phyloP scores from a whole-genome alignment of 2,113 vertebrate species.

The Notechis scutatus region DNA sequence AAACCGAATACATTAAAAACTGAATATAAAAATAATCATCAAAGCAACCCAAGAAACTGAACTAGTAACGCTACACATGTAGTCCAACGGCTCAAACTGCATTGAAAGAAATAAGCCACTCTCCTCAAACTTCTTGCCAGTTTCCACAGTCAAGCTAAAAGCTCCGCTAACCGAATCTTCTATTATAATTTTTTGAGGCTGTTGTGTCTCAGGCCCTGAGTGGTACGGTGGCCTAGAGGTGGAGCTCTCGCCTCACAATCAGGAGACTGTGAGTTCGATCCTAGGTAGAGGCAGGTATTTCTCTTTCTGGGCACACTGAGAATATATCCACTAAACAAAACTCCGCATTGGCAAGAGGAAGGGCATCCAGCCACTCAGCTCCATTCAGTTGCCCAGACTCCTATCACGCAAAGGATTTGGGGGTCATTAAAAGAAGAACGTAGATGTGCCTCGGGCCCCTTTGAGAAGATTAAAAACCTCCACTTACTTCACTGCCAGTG shows the following conservation, averaged over 20 bases:
- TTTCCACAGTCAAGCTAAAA: neutral
- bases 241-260: no score
- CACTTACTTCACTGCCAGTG: constrained; percentile 93
- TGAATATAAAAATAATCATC: neutral
- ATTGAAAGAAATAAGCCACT: neutral
- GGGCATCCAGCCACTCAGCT: no score
- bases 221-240: no score
- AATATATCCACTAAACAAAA: no score
- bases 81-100: neutral
- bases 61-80: neutral
- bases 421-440: no score
- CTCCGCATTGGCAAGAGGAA: no score
- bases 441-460: neutral
- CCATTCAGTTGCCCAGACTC: no score
- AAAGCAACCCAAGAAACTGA: neutral
- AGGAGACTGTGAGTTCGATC: no score
- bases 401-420: no score
- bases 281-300: no score
- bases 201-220: neutral
- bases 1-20: no score
- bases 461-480: neutral
- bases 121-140: accelerated
- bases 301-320: no score
- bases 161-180: neutral
- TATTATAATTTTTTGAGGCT: accelerated